Evolutionary conservation across 2,888 invertebrate genomes (phyloP).

Genomic region (Boloria euphrosyne): DNA sequence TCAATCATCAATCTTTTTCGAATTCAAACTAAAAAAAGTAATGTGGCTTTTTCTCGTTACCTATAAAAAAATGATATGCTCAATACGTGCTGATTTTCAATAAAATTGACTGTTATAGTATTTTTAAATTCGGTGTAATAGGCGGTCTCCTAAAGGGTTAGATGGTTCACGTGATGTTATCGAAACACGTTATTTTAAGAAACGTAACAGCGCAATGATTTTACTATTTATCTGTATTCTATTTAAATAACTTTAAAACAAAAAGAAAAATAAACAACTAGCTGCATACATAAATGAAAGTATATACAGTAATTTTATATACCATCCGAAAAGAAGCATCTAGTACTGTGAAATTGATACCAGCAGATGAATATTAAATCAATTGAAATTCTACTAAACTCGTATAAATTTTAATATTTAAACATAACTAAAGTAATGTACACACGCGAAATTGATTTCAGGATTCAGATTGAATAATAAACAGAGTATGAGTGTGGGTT

Average conservation of each 20-base stretch:
- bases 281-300: no score
- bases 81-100: background rate
- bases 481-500: slow-evolving; percentile 49
- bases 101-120: background rate
- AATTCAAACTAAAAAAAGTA: no score
- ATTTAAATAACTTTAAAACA: background rate
- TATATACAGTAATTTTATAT: no score
- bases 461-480: slow-evolving; percentile 55
- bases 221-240: background rate
- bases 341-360: no score
- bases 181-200: slow-evolving; percentile 42
- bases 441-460: slow-evolving; percentile 51
- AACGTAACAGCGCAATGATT: slow-evolving; percentile 24
- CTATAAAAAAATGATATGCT: background rate
- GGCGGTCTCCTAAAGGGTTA: slow-evolving; percentile 45
- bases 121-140: slow-evolving; percentile 44
- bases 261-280: no score
- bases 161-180: slow-evolving; percentile 54
- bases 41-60: background rate
- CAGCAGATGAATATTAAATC: no score
- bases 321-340: no score
- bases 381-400: no score
- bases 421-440: slow-evolving; percentile 2
- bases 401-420: no score
- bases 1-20: no score